A percentile compares a stretch with the other conserved stretches of the same genome.
Evolutionary conservation across 2,113 vertebrate genomes (phyloP).

Genomic region (Laticauda laticaudata): DNA sequence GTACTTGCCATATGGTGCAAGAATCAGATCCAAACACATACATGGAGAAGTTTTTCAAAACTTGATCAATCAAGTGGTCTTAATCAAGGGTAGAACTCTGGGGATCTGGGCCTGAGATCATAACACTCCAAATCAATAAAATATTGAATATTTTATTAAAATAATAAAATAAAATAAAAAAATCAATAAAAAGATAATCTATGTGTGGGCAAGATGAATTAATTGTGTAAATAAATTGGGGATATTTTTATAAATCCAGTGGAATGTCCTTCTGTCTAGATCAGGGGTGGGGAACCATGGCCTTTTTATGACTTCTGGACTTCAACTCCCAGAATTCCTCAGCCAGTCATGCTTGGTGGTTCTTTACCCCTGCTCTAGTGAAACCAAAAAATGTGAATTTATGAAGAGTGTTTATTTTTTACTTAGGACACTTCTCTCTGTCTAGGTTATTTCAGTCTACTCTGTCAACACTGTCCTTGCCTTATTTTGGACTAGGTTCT

Average conservation of each 20-base stretch:
- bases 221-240: background rate
- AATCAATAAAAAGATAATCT: background rate
- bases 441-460: background rate
- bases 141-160: too few species aligned
- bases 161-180: too few species aligned
- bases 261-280: background rate
- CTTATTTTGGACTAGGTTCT: background rate
- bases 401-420: background rate
- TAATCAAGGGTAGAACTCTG: background rate
- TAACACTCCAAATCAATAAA: too few species aligned
- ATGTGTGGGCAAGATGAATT: background rate
- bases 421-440: background rate
- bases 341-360: too few species aligned
- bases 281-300: background rate
- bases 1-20: background rate
- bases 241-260: background rate
- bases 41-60: background rate
- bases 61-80: background rate
- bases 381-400: background rate
- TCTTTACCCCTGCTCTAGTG: background rate
- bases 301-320: background rate
- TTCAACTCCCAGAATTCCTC: too few species aligned
- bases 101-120: background rate
- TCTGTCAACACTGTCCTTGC: background rate
- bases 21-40: background rate